Conservation (phyloP, 2,797 vertebrate genomes). For the Naso thynnoides region DNA sequence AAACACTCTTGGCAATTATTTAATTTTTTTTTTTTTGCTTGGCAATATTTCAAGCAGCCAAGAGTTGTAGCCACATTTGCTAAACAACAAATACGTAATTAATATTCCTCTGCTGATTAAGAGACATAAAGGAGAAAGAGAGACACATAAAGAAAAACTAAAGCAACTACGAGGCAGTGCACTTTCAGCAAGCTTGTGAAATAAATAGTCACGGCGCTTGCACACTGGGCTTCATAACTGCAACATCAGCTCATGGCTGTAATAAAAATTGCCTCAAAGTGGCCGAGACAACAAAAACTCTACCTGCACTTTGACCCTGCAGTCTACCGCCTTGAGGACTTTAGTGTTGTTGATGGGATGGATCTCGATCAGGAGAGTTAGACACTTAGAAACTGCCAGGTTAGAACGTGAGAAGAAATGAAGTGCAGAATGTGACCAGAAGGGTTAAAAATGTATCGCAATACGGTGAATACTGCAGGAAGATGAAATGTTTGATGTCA, state of each 20-base stretch:
- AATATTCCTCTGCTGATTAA: constrained; percentile 7
- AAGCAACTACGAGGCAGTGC: constrained; percentile 7
- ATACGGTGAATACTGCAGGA: neutral
- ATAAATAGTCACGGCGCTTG: constrained; percentile 27
- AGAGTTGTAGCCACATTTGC: neutral
- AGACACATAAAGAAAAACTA: neutral
- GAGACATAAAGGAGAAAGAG: neutral
- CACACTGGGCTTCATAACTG: constrained; percentile 26
- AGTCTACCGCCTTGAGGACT: constrained; percentile 96
- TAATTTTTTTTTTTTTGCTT: neutral
- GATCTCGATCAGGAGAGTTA: constrained; percentile 94
- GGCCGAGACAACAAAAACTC: constrained; percentile 57
- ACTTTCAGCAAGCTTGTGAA: constrained; percentile 47
- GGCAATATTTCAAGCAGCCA: neutral
- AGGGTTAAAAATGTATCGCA: neutral
- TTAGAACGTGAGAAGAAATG: neutral
- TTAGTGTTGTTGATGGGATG: constrained; percentile 93
- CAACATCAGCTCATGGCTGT: constrained; percentile 30
- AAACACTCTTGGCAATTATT: constrained; percentile 5
- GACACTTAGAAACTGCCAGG: constrained; percentile 89
- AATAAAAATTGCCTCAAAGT: constrained; percentile 46
- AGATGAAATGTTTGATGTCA: neutral
- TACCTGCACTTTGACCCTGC: constrained; percentile 95
- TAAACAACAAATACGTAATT: neutral
- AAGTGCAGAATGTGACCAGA: neutral